Evolutionary conservation across 2,888 invertebrate species (phyloP).

Genomic region (Phalera bucephala): DNA sequence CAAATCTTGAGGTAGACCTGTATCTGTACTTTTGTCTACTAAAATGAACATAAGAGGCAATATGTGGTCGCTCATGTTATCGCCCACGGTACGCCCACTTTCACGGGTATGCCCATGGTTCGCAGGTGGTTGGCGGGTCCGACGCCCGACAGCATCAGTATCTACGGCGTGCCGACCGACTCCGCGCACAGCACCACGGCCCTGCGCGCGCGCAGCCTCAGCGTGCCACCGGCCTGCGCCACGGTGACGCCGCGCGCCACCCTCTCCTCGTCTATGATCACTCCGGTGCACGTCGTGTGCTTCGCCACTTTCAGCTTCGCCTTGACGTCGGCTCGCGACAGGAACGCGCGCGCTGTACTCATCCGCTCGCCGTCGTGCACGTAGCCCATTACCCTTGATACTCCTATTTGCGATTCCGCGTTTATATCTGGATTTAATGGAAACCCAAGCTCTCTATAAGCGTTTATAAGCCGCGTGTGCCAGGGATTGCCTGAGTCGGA

Average conservation of each 20-base stretch:
- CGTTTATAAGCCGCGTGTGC: constrained; percentile 44
- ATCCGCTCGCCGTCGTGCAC: constrained; percentile 49
- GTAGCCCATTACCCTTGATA: constrained; percentile 46
- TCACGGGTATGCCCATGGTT: constrained; percentile 38
- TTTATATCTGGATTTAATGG: constrained; percentile 55
- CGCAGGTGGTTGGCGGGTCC: constrained; percentile 50
- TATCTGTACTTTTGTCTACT: constrained; percentile 31
- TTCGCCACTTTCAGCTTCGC: constrained; percentile 42
- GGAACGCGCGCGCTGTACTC: constrained; percentile 54
- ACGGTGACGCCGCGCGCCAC: constrained; percentile 47
- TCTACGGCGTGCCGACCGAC: constrained; percentile 52
- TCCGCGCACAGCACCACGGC: constrained; percentile 64
- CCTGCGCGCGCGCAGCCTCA: constrained; percentile 41
- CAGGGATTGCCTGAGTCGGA: constrained; percentile 46
- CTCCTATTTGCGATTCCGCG: constrained; percentile 54
- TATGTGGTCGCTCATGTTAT: constrained; percentile 52
- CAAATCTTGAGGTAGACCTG: background rate
- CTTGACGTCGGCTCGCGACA: constrained; percentile 38
- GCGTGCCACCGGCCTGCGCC: constrained; percentile 10
- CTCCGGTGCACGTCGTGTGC: constrained; percentile 43
- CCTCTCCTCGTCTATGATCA: constrained; percentile 45
- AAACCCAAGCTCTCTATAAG: constrained; percentile 39
- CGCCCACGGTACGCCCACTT: constrained; percentile 50
- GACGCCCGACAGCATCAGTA: constrained; percentile 60
- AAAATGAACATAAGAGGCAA: constrained; percentile 37